phyloP scores from a whole-genome alignment of 2,888 invertebrate species.

The Torymus texanus region DNA sequence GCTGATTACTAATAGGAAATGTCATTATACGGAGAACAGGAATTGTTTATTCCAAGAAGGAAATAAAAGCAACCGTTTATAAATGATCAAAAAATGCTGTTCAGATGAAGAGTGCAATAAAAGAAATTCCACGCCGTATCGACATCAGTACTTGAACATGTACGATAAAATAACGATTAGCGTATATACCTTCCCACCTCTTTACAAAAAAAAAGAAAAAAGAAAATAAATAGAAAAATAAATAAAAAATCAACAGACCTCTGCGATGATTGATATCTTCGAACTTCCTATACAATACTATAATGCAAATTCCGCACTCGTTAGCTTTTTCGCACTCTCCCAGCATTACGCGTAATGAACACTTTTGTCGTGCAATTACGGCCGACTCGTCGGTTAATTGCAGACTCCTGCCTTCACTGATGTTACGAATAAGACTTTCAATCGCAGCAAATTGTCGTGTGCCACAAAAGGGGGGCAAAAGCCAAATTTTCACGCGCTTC shows the following conservation, averaged over 20 bases:
- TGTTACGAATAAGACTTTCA: background rate
- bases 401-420: background rate
- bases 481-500: slow-evolving; percentile 12
- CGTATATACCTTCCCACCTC: background rate
- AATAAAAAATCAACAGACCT: too few species aligned
- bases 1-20: too few species aligned
- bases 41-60: too few species aligned
- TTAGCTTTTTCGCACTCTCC: slow-evolving; percentile 34
- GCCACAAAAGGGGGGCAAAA: background rate
- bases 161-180: slow-evolving; percentile 42
- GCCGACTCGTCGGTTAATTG: slow-evolving; percentile 34
- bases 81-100: background rate
- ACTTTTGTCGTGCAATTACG: slow-evolving; percentile 48
- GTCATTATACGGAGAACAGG: too few species aligned
- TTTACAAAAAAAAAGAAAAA: background rate
- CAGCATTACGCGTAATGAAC: slow-evolving; percentile 36
- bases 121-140: slow-evolving; percentile 8
- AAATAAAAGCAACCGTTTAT: background rate
- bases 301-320: slow-evolving; percentile 50
- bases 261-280: too few species aligned
- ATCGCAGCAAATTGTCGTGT: slow-evolving; percentile 11
- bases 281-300: too few species aligned
- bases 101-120: background rate
- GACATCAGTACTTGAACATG: slow-evolving; percentile 1
- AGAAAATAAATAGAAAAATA: background rate